Evolutionary conservation across 2,113 vertebrate genomes (phyloP).

Genomic region (Platysternon megacephalum): DNA sequence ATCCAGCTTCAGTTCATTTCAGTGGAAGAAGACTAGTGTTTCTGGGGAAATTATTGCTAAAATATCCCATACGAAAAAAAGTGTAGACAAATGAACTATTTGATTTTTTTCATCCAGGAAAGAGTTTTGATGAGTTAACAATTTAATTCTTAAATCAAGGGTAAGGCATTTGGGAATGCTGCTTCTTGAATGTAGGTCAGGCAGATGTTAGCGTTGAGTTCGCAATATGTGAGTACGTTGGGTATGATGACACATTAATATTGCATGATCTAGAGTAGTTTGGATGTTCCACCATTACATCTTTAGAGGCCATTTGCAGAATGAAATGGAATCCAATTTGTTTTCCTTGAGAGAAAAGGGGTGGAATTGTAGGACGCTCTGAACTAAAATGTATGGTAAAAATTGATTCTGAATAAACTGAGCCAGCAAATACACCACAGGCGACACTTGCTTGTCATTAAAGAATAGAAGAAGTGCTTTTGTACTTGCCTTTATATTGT

Average conservation of each 20-base stretch:
- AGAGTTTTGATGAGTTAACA: not conserved
- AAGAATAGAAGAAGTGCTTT: rapidly evolving
- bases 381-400: not conserved
- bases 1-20: rapidly evolving
- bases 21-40: not conserved
- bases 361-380: not conserved
- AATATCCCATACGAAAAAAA: not conserved
- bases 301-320: not conserved
- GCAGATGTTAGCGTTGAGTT: not conserved
- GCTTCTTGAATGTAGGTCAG: not conserved
- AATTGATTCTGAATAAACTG: not conserved
- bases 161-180: not conserved
- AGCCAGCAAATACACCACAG: not conserved
- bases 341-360: not conserved
- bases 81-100: not conserved
- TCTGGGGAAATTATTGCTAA: not conserved
- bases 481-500: not conserved
- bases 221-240: rapidly evolving
- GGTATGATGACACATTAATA: not conserved
- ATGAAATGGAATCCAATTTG: rapidly evolving
- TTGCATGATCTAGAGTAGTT: not conserved
- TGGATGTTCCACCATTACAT: not conserved
- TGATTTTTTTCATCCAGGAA: not conserved
- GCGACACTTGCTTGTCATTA: not conserved
- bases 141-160: not conserved